phyloP scores from a whole-genome alignment of 1,140 invertebrate genomes.

The Physella acuta region DNA sequence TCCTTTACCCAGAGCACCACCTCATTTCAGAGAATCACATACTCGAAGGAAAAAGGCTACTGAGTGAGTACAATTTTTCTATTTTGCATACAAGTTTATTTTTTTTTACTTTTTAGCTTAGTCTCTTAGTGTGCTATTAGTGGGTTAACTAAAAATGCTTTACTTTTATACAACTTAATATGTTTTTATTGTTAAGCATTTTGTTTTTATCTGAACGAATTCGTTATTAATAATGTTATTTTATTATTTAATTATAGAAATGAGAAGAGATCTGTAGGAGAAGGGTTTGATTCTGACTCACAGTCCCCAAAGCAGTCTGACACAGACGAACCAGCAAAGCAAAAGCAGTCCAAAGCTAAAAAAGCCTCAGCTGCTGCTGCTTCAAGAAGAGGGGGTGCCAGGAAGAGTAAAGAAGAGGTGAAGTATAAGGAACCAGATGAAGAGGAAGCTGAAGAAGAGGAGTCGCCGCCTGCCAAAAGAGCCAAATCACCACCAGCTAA shows the following conservation, averaged over 20 bases:
- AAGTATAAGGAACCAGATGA: slow-evolving; percentile 9
- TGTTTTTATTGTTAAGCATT: no score
- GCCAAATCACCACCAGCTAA: slow-evolving; percentile 27
- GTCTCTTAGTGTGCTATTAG: no score
- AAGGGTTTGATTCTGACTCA: slow-evolving; percentile 24
- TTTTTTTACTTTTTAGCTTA: background rate
- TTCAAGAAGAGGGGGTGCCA: background rate
- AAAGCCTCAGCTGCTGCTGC: background rate
- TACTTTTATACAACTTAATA: background rate
- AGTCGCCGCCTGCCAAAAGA: background rate
- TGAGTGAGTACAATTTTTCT: slow-evolving; percentile 16
- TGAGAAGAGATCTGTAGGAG: slow-evolving; percentile 11
- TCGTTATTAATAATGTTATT: no score
- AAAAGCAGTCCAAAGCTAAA: slow-evolving; percentile 3
- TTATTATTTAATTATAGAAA: background rate
- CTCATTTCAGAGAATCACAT: slow-evolving; percentile 16
- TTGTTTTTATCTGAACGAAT: no score
- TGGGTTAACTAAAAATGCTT: background rate
- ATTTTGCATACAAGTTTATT: background rate
- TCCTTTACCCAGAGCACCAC: slow-evolving; percentile 38
- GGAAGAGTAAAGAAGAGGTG: background rate
- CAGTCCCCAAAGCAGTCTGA: slow-evolving; percentile 22
- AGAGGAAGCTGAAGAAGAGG: slow-evolving; percentile 9
- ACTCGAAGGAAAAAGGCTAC: slow-evolving; percentile 8
- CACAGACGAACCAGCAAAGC: slow-evolving; percentile 6